Evolutionary conservation across 1,140 invertebrate species (phyloP).

Genomic region (Sycophila sp.): DNA sequence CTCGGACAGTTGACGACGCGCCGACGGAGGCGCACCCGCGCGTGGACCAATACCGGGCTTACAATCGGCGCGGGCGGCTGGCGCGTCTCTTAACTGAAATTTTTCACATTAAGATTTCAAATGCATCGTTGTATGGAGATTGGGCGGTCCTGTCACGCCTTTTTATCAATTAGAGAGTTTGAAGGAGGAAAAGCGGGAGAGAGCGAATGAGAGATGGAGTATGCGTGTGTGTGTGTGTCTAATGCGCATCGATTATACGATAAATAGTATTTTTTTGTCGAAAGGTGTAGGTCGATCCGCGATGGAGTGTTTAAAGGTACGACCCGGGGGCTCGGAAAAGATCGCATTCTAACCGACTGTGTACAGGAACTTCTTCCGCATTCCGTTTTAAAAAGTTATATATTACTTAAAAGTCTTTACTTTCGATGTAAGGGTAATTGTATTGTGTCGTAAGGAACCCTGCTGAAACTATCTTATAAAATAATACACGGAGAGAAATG

Average conservation of each 20-base stretch:
- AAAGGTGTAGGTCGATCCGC: neutral
- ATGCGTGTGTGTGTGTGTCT: neutral
- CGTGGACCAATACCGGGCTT: neutral
- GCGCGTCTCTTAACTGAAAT: no score
- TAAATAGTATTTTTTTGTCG: conserved; percentile 1
- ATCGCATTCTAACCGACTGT: neutral
- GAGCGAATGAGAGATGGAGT: neutral
- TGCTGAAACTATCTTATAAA: no score
- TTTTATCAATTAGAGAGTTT: conserved; percentile 21
- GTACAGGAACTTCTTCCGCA: neutral
- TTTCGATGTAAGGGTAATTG: neutral
- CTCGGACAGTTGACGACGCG: no score
- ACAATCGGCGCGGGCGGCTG: neutral
- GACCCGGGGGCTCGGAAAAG: no score
- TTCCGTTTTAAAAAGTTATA: neutral
- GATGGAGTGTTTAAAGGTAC: neutral
- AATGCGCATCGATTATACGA: neutral
- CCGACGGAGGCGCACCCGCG: neutral
- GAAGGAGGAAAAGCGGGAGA: neutral
- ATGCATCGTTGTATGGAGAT: neutral
- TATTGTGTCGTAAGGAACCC: no score
- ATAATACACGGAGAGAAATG: no score
- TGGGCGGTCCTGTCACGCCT: neutral
- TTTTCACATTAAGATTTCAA: no score
- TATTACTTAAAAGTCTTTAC: neutral